Evolutionary conservation across 2,888 invertebrate genomes (phyloP), one percentile per base, ranked within the genome.

Genomic region (Rutpela maculata): DNA sequence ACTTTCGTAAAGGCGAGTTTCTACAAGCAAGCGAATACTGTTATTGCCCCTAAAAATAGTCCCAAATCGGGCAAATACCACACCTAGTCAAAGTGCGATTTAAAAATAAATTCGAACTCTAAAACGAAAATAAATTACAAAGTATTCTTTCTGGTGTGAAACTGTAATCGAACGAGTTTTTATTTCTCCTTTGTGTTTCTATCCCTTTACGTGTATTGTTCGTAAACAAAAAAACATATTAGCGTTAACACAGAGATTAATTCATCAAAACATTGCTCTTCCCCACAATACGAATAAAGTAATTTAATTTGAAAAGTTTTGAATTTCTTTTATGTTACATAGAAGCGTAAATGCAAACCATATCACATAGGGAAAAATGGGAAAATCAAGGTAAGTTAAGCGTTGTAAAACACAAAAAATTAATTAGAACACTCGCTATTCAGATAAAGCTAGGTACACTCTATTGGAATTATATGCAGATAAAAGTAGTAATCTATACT

Each of bases 111-210:
- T 65, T 12, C 19, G 17, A 35, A 35, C 31, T 35, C 9, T 62
- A 5, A 4, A 43, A 19, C 38, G 11, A 65, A 43, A 65, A 63
- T 38, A 35, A 19, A 65, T 35, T 43, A 65, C 38, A 65, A 65
- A 18, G 19, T 22, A 18, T 43, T n/a, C 9, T 18, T 38, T 18
- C 5, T 18, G 43, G 43, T n/a, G 38, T 18, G 65, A 65, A 65
- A 43, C 65, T 43, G 65, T 43, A 65, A 65, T 65, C 65, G 65
- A 65, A 65, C 65, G 38, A 65, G 43, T 12, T 43, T 63, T 65
- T 65, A 43, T 65, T 65, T 43, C 65, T n/a, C 65, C 43, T 65
- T 65, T 65, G 43, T 65, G 65, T 19, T 38, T 43, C 65, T 38
- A 31, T 62, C 35, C 31, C 62, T 19, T 65, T 43, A 10, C 38